These are phyloP conservation scores for Kradibia gibbosae DNA, from an alignment of 1,140 invertebrate species.

Conservation along the genomic window DNA sequence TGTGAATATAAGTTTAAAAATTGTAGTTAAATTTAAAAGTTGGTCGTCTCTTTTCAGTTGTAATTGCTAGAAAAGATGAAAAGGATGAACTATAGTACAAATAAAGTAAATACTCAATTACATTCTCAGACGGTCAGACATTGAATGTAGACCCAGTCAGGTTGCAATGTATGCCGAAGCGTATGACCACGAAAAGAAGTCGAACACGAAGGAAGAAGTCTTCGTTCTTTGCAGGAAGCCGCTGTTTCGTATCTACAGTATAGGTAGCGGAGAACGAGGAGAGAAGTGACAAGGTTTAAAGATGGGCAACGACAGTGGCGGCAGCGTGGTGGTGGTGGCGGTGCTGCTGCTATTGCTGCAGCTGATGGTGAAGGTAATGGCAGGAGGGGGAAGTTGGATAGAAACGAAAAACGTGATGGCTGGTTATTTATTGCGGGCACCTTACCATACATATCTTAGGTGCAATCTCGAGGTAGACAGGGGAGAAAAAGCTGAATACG, in stretches of 20 bases:
- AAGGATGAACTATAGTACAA: no score
- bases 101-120: constrained; percentile 21
- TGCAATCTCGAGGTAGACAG: constrained; percentile 52
- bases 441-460: constrained; percentile 54
- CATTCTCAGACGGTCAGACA: neutral
- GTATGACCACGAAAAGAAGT: constrained; percentile 10
- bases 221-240: no score
- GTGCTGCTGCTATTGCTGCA: neutral
- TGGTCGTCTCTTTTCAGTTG: no score
- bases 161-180: constrained; percentile 2
- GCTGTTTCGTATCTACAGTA: no score
- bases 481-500: constrained; percentile 56
- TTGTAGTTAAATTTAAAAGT: no score
- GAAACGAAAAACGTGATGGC: neutral
- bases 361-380: neutral
- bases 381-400: neutral
- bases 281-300: no score
- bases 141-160: neutral
- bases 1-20: no score
- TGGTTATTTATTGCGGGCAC: constrained; percentile 57
- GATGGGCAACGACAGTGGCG: no score
- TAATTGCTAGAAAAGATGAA: no score
- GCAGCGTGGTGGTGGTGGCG: neutral
- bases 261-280: no score
- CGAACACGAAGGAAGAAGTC: neutral